Evolutionary conservation across 2,113 vertebrate genomes (phyloP).

Genomic region (Phalacrocorax aristotelis): DNA sequence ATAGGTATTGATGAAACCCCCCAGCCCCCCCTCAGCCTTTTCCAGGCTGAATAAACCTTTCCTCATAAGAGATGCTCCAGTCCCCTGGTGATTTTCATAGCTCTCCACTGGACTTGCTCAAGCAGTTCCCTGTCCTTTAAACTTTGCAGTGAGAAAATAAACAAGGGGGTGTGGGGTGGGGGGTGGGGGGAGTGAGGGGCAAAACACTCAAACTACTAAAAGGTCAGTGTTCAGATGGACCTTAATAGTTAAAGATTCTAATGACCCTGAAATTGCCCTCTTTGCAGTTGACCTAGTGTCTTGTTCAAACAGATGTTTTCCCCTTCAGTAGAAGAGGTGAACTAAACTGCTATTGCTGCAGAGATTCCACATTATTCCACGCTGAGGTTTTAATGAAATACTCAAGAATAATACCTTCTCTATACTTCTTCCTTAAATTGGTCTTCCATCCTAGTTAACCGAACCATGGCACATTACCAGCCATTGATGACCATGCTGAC

Average conservation of each 20-base stretch:
- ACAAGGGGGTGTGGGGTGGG: neutral
- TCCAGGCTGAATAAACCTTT: too few relatives aligned
- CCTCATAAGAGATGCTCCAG: too few relatives aligned
- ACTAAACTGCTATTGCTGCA: neutral
- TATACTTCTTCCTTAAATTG: neutral
- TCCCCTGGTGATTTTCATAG: too few relatives aligned
- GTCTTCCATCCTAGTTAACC: neutral
- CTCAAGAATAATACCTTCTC: neutral
- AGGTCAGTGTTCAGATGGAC: neutral
- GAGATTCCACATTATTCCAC: neutral
- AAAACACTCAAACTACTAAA: neutral
- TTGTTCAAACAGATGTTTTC: neutral
- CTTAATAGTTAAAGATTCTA: neutral
- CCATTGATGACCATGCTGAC: rapidly evolving
- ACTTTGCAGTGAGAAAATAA: neutral
- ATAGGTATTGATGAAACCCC: too few relatives aligned
- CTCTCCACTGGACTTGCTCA: too few relatives aligned
- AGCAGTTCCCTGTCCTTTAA: too few relatives aligned
- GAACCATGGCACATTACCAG: neutral
- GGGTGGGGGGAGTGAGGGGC: too few relatives aligned
- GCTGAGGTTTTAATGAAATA: neutral
- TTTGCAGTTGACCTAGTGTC: neutral
- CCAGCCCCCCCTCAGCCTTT: too few relatives aligned
- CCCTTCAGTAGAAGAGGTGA: neutral
- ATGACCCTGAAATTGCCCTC: neutral